phyloP scores from a whole-genome alignment of 2,888 invertebrate species.

The Ecdyonurus torrentis region DNA sequence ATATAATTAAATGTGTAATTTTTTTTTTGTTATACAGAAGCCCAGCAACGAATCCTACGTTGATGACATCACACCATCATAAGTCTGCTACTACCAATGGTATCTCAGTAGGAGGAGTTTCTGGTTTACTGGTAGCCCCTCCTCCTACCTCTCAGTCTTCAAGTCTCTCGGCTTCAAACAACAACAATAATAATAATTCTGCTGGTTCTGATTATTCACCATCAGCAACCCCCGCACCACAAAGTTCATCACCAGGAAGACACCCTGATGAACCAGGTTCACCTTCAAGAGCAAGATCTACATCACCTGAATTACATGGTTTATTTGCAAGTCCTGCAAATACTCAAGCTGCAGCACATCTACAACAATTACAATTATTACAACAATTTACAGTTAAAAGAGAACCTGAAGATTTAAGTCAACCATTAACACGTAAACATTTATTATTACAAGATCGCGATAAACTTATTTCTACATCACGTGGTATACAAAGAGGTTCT shows the following conservation, averaged over 20 bases:
- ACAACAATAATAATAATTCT: too few relatives aligned
- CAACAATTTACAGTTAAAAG: constrained; percentile 45
- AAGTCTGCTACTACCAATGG: constrained; percentile 49
- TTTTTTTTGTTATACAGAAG: constrained; percentile 19
- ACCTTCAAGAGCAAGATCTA: neutral
- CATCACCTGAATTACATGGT: constrained; percentile 28
- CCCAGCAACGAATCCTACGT: constrained; percentile 14
- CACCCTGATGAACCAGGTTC: constrained; percentile 25
- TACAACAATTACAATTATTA: constrained; percentile 13
- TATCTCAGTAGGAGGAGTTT: constrained; percentile 27
- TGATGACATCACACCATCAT: neutral
- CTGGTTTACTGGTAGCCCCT: constrained; percentile 31
- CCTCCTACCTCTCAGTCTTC: constrained; percentile 16
- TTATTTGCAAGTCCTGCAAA: constrained; percentile 32
- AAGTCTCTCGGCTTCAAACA: neutral
- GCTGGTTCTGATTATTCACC: constrained; percentile 17
- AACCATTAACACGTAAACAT: constrained; percentile 18
- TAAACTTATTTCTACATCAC: constrained; percentile 36
- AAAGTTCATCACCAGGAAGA: constrained; percentile 23
- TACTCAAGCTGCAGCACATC: constrained; percentile 13
- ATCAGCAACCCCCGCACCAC: constrained; percentile 29
- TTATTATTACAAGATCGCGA: constrained; percentile 30
- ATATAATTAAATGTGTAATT: too few relatives aligned
- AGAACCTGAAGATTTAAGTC: constrained; percentile 67
- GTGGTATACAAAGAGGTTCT: too few relatives aligned